Percentiles rank a stretch among this genome's conserved stretches.
Evolutionary conservation across 1,140 invertebrate species (phyloP).

Genomic region (Drosophila teissieri): DNA sequence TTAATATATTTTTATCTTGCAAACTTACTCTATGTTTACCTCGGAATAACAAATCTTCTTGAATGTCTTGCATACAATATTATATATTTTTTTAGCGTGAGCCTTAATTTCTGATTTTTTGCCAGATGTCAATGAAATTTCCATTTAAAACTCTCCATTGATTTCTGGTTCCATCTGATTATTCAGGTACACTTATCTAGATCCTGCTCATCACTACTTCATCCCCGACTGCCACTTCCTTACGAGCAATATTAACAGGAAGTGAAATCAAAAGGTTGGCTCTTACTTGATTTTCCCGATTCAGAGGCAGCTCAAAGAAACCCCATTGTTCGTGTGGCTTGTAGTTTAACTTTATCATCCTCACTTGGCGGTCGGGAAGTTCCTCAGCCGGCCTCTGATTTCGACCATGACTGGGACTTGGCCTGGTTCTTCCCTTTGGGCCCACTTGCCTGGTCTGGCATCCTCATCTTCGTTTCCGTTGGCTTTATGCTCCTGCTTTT

Average conservation of each 20-base stretch:
- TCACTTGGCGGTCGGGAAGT: conserved; percentile 67
- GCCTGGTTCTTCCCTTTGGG: conserved; percentile 18
- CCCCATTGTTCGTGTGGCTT: conserved; percentile 68
- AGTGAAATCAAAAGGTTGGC: conserved; percentile 82
- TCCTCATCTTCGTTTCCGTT: conserved; percentile 64
- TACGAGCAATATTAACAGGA: conserved; percentile 77
- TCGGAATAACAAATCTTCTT: no score
- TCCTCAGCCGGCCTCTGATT: conserved; percentile 35
- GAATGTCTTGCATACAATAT: no score
- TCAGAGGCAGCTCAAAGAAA: conserved; percentile 35
- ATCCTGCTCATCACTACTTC: not conserved
- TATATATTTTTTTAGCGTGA: no score
- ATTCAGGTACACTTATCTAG: not conserved
- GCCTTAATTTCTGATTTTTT: no score
- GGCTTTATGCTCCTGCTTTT: conserved; percentile 58
- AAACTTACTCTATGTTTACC: no score
- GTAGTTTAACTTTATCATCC: conserved; percentile 80
- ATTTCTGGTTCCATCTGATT: not conserved
- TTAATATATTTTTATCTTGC: no score
- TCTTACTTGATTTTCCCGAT: conserved; percentile 80
- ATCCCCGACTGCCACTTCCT: conserved; percentile 14
- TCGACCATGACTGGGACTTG: conserved; percentile 16
- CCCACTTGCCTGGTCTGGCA: conserved; percentile 33
- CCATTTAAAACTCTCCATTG: no score
- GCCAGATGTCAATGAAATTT: no score